Percentiles rank a stretch among this genome's conserved stretches.
Evolutionary conservation across 2,888 invertebrate genomes (phyloP).

Genomic region (Chirona hameri): DNA sequence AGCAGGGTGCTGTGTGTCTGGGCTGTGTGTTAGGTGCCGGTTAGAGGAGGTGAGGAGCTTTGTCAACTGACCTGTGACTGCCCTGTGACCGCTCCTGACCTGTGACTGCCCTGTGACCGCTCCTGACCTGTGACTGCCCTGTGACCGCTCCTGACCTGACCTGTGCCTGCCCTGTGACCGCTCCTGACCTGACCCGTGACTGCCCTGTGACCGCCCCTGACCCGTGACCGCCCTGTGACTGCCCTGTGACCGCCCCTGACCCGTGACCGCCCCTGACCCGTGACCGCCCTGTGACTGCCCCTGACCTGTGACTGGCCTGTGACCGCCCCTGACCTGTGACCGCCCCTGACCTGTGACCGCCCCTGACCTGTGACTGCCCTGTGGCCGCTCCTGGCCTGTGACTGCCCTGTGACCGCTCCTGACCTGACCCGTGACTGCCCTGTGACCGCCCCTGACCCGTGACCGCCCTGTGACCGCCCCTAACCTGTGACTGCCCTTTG

Average conservation of each 20-base stretch:
- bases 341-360: not conserved
- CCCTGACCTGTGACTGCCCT: not conserved
- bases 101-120: not conserved
- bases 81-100: too few species aligned
- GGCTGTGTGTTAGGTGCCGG: too few species aligned
- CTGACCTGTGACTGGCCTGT: not conserved
- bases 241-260: not conserved
- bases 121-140: not conserved
- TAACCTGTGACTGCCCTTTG: not conserved
- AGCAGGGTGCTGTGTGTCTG: too few species aligned
- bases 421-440: not conserved
- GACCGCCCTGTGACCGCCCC: not conserved
- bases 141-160: not conserved
- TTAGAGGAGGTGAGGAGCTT: too few species aligned
- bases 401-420: not conserved
- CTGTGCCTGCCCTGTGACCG: not conserved
- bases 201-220: too few species aligned
- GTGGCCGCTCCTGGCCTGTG: not conserved
- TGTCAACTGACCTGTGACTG: too few species aligned
- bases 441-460: too few species aligned
- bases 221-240: not conserved
- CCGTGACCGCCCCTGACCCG: not conserved
- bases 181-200: not conserved
- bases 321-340: not conserved
- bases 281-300: not conserved